These are phyloP conservation scores for Ellobius talpinus DNA, from an alignment of 2,113 vertebrate genomes.

Conservation along the genomic window DNA sequence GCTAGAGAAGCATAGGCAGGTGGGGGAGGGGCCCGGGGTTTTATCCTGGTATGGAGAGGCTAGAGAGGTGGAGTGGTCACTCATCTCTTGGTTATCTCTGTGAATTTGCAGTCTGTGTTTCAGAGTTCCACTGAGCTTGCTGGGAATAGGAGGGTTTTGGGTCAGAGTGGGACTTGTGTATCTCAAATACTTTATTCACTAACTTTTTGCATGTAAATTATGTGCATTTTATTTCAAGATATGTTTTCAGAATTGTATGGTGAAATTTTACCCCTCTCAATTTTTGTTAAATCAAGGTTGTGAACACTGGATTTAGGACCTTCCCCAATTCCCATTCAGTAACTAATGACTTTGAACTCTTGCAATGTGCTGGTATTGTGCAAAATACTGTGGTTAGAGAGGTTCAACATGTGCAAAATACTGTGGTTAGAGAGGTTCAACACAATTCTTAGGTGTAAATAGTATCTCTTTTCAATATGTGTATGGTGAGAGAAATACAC, in stretches of 20 bases:
- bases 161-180: background rate
- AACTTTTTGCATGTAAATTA: background rate
- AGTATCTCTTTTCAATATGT: background rate
- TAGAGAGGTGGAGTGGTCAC: no score
- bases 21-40: no score
- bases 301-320: background rate
- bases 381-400: background rate
- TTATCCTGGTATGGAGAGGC: no score
- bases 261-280: background rate
- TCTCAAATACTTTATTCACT: constrained; percentile 27
- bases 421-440: background rate
- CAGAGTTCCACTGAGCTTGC: no score
- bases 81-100: no score
- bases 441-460: background rate
- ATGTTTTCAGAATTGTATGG: constrained; percentile 15
- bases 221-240: constrained; percentile 2
- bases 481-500: background rate
- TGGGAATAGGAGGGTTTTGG: no score
- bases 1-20: no score
- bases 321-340: constrained; percentile 11
- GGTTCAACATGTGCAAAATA: background rate
- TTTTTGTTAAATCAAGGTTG: background rate
- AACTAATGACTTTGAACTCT: constrained; percentile 13
- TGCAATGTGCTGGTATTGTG: background rate
- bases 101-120: no score